phyloP scores from a whole-genome alignment of 64 coral and sea anemone genomes.

The Montipora foliosa region DNA sequence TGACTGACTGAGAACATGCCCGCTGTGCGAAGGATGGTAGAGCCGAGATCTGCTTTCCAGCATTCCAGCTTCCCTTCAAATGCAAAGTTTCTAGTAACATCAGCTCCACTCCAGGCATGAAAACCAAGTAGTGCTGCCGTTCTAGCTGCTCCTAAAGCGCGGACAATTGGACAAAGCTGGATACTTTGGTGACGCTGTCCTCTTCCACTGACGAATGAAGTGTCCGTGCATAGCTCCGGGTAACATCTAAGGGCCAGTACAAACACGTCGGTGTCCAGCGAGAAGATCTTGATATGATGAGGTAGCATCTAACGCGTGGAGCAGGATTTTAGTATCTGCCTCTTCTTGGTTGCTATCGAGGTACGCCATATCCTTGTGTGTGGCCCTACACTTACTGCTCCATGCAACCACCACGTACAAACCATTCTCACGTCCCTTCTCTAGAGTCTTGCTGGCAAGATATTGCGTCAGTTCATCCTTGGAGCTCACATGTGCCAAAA shows the following conservation, averaged over 20 bases:
- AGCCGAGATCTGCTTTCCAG: conserved; percentile 60
- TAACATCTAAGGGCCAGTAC: conserved; percentile 10
- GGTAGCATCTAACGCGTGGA: conserved; percentile 28
- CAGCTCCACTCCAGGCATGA: conserved; percentile 50
- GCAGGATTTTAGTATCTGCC: not conserved
- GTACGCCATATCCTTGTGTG: conserved; percentile 34
- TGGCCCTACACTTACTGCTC: conserved; percentile 22
- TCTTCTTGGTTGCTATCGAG: conserved; percentile 43
- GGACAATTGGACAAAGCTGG: conserved; percentile 6
- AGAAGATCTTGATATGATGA: conserved; percentile 26
- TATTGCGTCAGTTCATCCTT: conserved; percentile 16
- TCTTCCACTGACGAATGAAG: conserved; percentile 42
- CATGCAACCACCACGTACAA: not conserved
- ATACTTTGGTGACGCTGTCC: conserved; percentile 25
- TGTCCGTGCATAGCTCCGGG: conserved; percentile 15
- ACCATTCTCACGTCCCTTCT: not conserved
- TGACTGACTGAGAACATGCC: not conserved
- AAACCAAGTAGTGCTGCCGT: conserved; percentile 39
- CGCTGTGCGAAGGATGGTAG: conserved; percentile 1
- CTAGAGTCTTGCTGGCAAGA: conserved; percentile 6
- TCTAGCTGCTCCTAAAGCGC: conserved; percentile 41
- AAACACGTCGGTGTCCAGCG: conserved; percentile 46
- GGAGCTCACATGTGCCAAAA: conserved; percentile 9
- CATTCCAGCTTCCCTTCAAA: conserved; percentile 29
- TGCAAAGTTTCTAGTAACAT: conserved; percentile 52